Percentiles rank a stretch among this genome's conserved stretches.
phyloP scores from a whole-genome alignment of 2,888 invertebrate genomes.

The Itoplectis maculator region DNA sequence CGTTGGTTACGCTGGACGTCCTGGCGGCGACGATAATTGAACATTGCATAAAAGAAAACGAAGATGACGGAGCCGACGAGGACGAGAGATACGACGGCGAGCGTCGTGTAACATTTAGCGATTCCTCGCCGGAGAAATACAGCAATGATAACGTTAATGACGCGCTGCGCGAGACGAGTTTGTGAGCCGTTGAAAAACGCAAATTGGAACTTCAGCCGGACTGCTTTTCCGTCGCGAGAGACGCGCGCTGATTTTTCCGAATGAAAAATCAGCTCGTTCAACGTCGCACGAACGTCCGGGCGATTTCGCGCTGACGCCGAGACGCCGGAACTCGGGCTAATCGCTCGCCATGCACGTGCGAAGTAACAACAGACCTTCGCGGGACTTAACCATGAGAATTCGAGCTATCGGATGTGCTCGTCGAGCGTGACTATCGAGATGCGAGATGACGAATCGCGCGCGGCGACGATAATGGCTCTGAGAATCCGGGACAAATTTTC shows the following conservation, averaged over 20 bases:
- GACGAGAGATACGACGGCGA: constrained; percentile 68
- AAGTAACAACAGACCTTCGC: constrained; percentile 32
- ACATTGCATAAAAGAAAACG: constrained; percentile 66
- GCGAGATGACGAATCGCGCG: constrained; percentile 2
- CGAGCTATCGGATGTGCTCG: constrained; percentile 37
- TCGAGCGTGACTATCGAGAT: constrained; percentile 59
- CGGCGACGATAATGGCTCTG: no score
- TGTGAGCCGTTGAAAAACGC: constrained; percentile 15
- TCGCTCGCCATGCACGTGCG: background rate
- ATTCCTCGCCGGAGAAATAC: constrained; percentile 19
- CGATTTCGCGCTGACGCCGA: background rate
- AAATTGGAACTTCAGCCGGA: constrained; percentile 17
- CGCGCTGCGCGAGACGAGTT: background rate
- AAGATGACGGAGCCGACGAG: constrained; percentile 65
- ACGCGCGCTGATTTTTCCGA: background rate
- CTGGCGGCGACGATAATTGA: constrained; percentile 56
- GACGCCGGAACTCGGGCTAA: constrained; percentile 5
- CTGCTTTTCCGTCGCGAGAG: background rate
- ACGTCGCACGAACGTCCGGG: background rate
- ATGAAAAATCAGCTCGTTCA: background rate
- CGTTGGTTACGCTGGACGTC: constrained; percentile 30
- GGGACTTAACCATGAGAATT: constrained; percentile 48
- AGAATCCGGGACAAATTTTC: no score
- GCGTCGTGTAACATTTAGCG: constrained; percentile 74
- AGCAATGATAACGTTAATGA: constrained; percentile 26